Evolutionary conservation across 2,888 invertebrate species (phyloP).

Genomic region (Thymelicus acteon): DNA sequence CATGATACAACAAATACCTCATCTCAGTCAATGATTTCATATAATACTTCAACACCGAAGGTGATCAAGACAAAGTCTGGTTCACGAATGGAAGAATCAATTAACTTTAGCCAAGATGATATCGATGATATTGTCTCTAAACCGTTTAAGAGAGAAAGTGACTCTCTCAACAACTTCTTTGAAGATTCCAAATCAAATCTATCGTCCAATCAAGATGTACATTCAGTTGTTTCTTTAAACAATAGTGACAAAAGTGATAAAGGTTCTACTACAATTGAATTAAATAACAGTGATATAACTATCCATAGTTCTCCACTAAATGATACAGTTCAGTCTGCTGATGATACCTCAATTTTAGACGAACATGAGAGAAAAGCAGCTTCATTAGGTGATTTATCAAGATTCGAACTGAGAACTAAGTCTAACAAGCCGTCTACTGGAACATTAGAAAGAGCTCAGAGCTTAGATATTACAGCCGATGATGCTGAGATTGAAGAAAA

Average conservation of each 20-base stretch:
- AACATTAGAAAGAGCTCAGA: conserved; percentile 91
- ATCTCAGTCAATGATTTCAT: conserved; percentile 51
- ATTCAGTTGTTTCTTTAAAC: conserved; percentile 75
- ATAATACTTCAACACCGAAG: conserved; percentile 81
- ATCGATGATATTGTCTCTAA: conserved; percentile 82
- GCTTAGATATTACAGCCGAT: conserved; percentile 89
- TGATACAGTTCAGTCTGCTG: conserved; percentile 70
- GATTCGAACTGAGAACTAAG: conserved; percentile 82
- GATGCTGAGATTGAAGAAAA: conserved; percentile 76
- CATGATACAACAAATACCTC: conserved; percentile 59
- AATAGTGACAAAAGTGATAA: conserved; percentile 80
- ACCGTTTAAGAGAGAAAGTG: conserved; percentile 77
- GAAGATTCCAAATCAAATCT: conserved; percentile 78
- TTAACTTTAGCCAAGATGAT: conserved; percentile 79
- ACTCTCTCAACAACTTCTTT: conserved; percentile 77
- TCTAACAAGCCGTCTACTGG: conserved; percentile 80
- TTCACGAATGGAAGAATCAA: conserved; percentile 70
- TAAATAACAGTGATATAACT: conserved; percentile 90
- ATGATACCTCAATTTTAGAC: conserved; percentile 78
- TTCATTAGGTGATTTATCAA: conserved; percentile 91
- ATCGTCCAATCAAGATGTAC: conserved; percentile 75
- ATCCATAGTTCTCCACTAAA: conserved; percentile 88
- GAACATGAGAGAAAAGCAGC: conserved; percentile 90
- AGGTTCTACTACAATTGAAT: conserved; percentile 88
- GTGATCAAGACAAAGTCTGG: conserved; percentile 61